Evolutionary conservation across 37 sponge, comb jelly and placozoan species (phyloP).

Genomic region (Mnemiopsis leidyi): DNA sequence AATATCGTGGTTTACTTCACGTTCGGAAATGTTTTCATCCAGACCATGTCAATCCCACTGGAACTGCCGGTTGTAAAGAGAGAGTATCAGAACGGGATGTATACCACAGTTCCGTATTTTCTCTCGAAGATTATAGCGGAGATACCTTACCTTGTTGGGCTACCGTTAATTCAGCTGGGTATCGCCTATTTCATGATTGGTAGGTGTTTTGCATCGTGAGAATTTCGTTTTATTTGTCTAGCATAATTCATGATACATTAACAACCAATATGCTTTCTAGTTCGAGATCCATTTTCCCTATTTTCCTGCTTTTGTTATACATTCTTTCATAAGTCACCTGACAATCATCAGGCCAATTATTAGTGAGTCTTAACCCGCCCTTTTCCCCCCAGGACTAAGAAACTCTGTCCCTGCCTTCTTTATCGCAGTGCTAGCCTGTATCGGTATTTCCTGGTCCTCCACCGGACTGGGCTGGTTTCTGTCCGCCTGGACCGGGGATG

Average conservation of each 20-base stretch:
- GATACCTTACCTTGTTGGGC: constrained; percentile 25
- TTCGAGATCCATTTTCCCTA: too few relatives aligned
- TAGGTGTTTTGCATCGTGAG: neutral
- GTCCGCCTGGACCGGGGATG: constrained; percentile 46
- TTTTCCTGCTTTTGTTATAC: neutral
- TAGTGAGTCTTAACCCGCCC: too few relatives aligned
- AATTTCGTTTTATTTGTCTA: too few relatives aligned
- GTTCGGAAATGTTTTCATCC: constrained; percentile 57
- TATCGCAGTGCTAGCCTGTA: constrained; percentile 9
- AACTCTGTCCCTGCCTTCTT: constrained; percentile 19
- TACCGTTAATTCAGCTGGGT: constrained; percentile 38
- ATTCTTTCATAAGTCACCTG: too few relatives aligned
- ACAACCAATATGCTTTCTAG: too few relatives aligned
- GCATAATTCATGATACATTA: too few relatives aligned
- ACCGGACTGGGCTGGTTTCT: constrained; percentile 51
- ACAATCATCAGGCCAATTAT: too few relatives aligned
- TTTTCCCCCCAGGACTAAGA: constrained; percentile 16
- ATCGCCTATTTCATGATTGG: constrained; percentile 63
- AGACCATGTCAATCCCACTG: constrained; percentile 54
- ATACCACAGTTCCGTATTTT: constrained; percentile 48
- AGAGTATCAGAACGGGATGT: constrained; percentile 52
- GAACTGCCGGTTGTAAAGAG: constrained; percentile 60
- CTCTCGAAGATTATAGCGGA: constrained; percentile 63
- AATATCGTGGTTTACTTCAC: constrained; percentile 37
- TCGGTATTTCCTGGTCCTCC: constrained; percentile 41